Conservation (phyloP, 2,888 invertebrate genomes). For the Oithona nana region DNA sequence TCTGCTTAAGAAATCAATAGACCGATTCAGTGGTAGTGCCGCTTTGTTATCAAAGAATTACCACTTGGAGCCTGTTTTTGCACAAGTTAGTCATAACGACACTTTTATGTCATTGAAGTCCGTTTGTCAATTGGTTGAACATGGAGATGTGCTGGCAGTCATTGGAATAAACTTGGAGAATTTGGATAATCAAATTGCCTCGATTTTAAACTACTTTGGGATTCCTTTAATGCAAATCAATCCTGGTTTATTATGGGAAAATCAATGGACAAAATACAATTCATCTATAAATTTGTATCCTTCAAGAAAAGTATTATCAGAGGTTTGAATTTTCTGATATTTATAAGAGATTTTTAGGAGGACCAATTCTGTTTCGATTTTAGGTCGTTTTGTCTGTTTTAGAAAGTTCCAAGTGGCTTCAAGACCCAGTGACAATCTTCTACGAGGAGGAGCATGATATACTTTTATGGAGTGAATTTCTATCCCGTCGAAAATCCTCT, state of each 20-base stretch:
- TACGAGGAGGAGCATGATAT: conserved; percentile 6
- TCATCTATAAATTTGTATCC: conserved; percentile 2
- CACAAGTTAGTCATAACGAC: neutral
- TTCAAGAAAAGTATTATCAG: neutral
- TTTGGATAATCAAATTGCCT: neutral
- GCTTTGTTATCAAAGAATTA: neutral
- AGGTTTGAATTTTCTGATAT: too few relatives aligned
- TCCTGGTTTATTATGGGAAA: neutral
- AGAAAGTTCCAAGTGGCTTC: neutral
- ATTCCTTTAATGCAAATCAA: conserved; percentile 1
- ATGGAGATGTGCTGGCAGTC: neutral
- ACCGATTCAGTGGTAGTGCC: neutral
- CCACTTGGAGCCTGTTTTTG: neutral
- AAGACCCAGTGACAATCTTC: neutral
- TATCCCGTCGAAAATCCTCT: neutral
- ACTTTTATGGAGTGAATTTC: conserved; percentile 3
- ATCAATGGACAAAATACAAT: neutral
- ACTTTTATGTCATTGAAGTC: neutral
- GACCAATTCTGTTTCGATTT: too few relatives aligned
- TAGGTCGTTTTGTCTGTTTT: neutral
- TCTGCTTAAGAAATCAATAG: neutral
- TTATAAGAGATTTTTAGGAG: too few relatives aligned
- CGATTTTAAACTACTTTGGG: conserved; percentile 9
- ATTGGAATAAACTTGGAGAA: neutral
- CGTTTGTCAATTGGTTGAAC: conserved; percentile 6